Evolutionary conservation across 2,797 vertebrate species (phyloP).

Genomic region (Diceros bicornis): DNA sequence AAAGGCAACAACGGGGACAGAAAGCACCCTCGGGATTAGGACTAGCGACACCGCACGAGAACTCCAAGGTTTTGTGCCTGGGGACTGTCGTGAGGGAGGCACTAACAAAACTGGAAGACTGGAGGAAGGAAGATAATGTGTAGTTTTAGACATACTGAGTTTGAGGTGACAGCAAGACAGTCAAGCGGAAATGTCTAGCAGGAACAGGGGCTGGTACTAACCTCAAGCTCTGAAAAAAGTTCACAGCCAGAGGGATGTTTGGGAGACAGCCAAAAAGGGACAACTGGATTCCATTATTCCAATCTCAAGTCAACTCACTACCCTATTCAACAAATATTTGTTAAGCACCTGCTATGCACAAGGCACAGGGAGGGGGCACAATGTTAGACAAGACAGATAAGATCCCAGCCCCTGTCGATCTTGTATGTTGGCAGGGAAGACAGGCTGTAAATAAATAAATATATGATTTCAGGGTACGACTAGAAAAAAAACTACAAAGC

Average conservation of each 20-base stretch:
- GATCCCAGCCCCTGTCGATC: neutral
- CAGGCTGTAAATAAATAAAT: neutral
- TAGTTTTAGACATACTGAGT: slow-evolving; percentile 17
- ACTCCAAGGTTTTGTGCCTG: neutral
- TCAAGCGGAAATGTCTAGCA: neutral
- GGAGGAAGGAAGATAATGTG: neutral
- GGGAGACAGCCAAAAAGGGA: slow-evolving; percentile 2
- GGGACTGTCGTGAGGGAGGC: neutral
- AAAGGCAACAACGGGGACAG: neutral
- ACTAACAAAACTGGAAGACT: neutral
- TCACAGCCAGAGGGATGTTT: neutral
- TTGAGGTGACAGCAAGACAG: slow-evolving; percentile 27
- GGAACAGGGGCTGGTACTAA: neutral
- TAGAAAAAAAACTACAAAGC: neutral
- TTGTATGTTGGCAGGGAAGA: neutral
- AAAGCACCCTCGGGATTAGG: neutral
- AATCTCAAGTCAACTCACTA: neutral
- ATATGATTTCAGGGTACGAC: neutral
- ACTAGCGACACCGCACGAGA: neutral
- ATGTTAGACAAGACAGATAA: neutral
- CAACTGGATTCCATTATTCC: neutral
- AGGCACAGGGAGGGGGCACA: neutral
- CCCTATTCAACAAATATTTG: neutral
- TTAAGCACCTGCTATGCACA: neutral
- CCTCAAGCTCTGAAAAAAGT: neutral